These are phyloP conservation scores for Ptiloglossa arizonensis DNA, from an alignment of 1,140 invertebrate genomes.

Conservation along the genomic window DNA sequence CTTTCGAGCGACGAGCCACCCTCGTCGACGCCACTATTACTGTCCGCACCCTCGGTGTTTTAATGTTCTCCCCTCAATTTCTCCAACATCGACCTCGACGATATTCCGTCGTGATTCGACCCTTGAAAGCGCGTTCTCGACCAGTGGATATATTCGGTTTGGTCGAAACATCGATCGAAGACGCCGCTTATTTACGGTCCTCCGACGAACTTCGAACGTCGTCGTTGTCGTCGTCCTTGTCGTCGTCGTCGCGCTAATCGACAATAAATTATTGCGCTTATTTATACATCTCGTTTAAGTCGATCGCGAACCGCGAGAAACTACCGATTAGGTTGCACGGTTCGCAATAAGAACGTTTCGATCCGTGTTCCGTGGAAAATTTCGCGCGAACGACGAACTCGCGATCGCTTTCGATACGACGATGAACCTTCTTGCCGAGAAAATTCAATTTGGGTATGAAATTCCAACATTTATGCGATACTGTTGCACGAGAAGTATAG, in stretches of 20 bases:
- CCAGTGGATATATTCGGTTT: constrained; percentile 48
- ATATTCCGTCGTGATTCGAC: constrained; percentile 66
- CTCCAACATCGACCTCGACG: constrained; percentile 66
- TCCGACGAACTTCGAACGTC: too few species aligned
- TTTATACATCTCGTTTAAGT: constrained; percentile 54
- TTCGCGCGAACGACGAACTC: not conserved
- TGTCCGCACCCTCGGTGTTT: constrained; percentile 73
- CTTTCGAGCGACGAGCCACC: constrained; percentile 61
- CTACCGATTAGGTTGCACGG: not conserved
- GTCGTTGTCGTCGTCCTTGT: constrained; percentile 10
- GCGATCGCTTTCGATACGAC: not conserved
- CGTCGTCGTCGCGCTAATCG: constrained; percentile 24
- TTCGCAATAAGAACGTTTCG: not conserved
- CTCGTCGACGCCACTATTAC: constrained; percentile 69
- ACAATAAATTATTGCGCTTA: constrained; percentile 54
- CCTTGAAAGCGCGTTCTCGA: constrained; percentile 57
- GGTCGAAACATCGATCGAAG: constrained; percentile 43
- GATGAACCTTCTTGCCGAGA: too few species aligned
- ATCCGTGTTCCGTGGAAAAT: too few species aligned
- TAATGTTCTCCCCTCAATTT: constrained; percentile 72
- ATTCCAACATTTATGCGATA: too few species aligned
- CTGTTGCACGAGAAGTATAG: too few species aligned
- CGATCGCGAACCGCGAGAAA: constrained; percentile 42
- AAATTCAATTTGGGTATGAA: too few species aligned
- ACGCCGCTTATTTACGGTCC: not conserved